Conservation (phyloP, 2,113 vertebrate species). For the Phrynocephalus versicolor region DNA sequence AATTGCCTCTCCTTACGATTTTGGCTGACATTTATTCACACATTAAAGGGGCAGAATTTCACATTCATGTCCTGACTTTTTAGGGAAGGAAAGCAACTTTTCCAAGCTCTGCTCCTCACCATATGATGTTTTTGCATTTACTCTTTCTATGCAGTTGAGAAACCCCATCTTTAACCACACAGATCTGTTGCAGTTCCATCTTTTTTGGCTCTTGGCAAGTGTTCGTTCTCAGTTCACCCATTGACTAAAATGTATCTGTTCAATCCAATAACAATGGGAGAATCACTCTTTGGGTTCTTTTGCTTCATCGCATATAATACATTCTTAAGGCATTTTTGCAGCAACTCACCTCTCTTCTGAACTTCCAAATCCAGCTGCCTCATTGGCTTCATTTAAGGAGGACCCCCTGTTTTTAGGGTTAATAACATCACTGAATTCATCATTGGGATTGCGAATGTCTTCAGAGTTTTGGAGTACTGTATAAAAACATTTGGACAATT, state of each 20-base stretch:
- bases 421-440: neutral
- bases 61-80: no score
- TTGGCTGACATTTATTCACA: no score
- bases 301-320: neutral
- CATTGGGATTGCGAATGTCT: neutral
- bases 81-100: no score
- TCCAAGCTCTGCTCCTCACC: neutral
- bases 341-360: slow-evolving; percentile 42
- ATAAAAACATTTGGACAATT: rapidly evolving
- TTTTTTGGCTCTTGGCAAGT: neutral
- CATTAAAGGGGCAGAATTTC: no score
- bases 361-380: rapidly evolving
- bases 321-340: rapidly evolving
- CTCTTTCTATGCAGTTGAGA: neutral
- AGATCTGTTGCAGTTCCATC: neutral
- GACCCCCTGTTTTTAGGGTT: no score
- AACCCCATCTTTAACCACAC: neutral
- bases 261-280: neutral
- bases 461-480: neutral
- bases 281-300: neutral
- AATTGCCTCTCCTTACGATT: no score
- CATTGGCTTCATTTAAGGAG: neutral
- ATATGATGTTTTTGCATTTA: neutral
- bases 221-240: neutral
- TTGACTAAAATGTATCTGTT: neutral